Evolutionary conservation across 2,797 vertebrate species (phyloP), one percentile per base, ranked within the genome.

Genomic region (Tenualosa thibaudeaui): DNA sequence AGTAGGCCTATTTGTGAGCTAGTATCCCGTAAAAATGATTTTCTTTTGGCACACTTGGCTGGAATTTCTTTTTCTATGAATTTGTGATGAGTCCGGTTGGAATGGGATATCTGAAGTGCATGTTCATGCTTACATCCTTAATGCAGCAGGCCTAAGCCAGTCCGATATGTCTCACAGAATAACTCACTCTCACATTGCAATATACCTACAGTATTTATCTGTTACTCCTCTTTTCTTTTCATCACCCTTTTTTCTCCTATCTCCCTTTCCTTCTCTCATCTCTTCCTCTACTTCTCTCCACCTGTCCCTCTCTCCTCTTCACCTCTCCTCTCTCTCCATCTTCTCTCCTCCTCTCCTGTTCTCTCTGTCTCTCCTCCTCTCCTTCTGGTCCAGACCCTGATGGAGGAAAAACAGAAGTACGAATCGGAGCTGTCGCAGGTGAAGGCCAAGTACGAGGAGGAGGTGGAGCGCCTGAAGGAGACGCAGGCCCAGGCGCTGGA

Each of bases 391-490:
- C 89, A 99, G 98, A 96, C 96, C 88, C 95, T 99, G 88, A 96
- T 95, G 3, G 98, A 99, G 93, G 97, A 98, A 92, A 97, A 97
- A 88, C 97, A 98, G 92, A 94, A 94, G 89, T 98, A 98, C 43
- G 98, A 99, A 93, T 97, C 96, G 93, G 98, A 99, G 92, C 93
- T 99, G 68, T 93, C 95, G 87, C 95, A 95, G 89, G 89, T 98
- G 85, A 95, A 96, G 82, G 94, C 92, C 4, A 96, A 96, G 88
- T 94, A 97, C 43, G 97, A 99, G 93, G 97, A 97, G 88, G 98
- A 99, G 90, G 94, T 95, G 46, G 92, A 91, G 37, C 95, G 96
- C 24, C 94, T 97, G 91, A 97, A 95, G 86, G 97, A 98, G 88
- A 95, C 96, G 22, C 97, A 98, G 94, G 95, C 96, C 81, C 94